Evolutionary conservation across 2,888 invertebrate species (phyloP).

Genomic region (Acanthosepion lycidas): DNA sequence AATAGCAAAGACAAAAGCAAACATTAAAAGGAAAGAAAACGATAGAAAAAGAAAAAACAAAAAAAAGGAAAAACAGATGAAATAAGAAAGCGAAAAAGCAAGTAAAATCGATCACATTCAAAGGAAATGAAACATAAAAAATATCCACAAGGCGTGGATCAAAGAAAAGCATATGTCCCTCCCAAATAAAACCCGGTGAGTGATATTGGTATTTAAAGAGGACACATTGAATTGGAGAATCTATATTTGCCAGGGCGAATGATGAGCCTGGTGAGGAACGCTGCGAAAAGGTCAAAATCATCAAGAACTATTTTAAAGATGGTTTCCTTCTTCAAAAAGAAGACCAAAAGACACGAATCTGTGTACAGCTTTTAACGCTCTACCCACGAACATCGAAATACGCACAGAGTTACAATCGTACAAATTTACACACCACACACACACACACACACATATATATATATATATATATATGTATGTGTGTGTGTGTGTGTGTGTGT

Average conservation of each 20-base stretch:
- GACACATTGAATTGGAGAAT: neutral
- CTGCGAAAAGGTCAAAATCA: slow-evolving; percentile 9
- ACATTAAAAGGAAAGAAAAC: neutral
- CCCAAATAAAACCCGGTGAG: neutral
- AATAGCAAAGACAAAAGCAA: neutral
- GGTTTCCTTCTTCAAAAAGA: neutral
- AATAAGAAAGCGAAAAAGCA: neutral
- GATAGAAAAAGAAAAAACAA: neutral
- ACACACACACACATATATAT: neutral
- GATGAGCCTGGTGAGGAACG: neutral
- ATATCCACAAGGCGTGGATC: slow-evolving; percentile 18
- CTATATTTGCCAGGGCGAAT: slow-evolving; percentile 33
- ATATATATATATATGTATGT: neutral
- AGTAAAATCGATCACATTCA: neutral
- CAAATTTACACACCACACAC: neutral
- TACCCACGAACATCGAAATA: neutral
- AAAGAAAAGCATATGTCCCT: neutral
- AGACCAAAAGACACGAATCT: too few relatives aligned
- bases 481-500: too few relatives aligned
- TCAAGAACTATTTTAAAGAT: slow-evolving; percentile 33
- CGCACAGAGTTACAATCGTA: neutral
- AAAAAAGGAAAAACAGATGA: neutral
- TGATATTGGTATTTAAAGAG: slow-evolving; percentile 22
- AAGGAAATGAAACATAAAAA: neutral
- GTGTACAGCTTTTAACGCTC: neutral